These are phyloP conservation scores for Zhengitettix transpicula DNA, from an alignment of 2,888 invertebrate genomes.

Conservation along the genomic window DNA sequence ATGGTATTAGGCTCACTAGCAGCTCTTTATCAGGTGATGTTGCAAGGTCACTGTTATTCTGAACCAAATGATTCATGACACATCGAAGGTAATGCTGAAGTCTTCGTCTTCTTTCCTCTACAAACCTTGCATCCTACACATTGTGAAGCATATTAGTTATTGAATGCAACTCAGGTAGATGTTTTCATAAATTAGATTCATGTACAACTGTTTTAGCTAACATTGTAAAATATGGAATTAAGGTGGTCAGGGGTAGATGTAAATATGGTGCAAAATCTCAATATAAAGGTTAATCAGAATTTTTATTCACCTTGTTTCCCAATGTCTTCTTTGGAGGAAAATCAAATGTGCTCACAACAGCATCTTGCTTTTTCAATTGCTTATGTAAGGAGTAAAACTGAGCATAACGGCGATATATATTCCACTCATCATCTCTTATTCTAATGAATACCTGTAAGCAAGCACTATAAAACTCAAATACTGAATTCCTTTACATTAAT, in stretches of 20 bases:
- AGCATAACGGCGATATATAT: conserved; percentile 84
- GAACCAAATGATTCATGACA: conserved; percentile 51
- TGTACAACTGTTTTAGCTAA: too few relatives aligned
- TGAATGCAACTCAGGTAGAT: too few relatives aligned
- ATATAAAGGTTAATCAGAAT: too few relatives aligned
- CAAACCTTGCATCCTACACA: conserved; percentile 56
- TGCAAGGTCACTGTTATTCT: conserved; percentile 55
- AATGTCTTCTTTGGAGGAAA: conserved; percentile 92
- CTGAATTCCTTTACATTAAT: too few relatives aligned
- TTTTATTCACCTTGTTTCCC: conserved; percentile 57
- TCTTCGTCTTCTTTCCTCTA: conserved; percentile 70
- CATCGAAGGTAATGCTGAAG: conserved; percentile 78
- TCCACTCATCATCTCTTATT: conserved; percentile 83
- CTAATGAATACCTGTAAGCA: conserved; percentile 53
- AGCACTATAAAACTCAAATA: not conserved
- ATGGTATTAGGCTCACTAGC: conserved; percentile 65
- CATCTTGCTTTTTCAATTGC: conserved; percentile 67
- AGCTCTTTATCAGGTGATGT: conserved; percentile 59
- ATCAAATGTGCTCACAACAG: conserved; percentile 61
- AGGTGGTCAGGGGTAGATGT: too few relatives aligned
- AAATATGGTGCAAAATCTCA: too few relatives aligned
- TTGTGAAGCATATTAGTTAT: not conserved
- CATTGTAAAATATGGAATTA: too few relatives aligned
- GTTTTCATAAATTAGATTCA: too few relatives aligned
- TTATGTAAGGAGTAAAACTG: conserved; percentile 79